Percentiles rank a stretch among this genome's conserved stretches.
Conservation (phyloP, 2,797 vertebrate species). For the Hephaestus fuliginosus region DNA sequence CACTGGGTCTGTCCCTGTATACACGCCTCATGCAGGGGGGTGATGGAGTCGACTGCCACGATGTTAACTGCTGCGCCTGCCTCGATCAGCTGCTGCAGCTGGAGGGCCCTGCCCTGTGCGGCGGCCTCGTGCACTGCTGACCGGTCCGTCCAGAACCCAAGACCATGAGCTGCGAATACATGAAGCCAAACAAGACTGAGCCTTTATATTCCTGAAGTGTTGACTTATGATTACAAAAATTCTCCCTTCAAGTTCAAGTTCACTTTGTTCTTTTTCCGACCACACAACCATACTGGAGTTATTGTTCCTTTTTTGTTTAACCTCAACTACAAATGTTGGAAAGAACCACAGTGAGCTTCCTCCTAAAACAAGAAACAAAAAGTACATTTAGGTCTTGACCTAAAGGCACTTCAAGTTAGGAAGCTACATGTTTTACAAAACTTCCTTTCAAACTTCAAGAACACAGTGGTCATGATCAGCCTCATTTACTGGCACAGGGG, state of each 20-base stretch:
- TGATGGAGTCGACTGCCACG: slow-evolving; percentile 94
- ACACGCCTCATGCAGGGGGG: slow-evolving; percentile 94
- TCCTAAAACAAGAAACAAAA: not conserved
- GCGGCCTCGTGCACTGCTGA: slow-evolving; percentile 95
- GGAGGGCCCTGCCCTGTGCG: slow-evolving; percentile 83
- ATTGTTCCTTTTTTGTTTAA: not conserved
- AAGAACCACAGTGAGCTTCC: not conserved
- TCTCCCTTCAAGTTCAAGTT: not conserved
- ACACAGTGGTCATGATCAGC: not conserved
- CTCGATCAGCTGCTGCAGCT: slow-evolving; percentile 91
- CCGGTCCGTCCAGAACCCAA: slow-evolving; percentile 87
- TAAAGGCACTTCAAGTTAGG: not conserved
- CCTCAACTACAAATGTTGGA: not conserved
- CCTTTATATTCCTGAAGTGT: not conserved
- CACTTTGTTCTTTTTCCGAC: not conserved
- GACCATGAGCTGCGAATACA: slow-evolving; percentile 78
- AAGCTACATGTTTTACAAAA: not conserved
- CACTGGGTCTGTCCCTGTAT: slow-evolving; percentile 93
- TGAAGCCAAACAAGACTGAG: slow-evolving; percentile 26
- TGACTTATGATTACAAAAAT: not conserved
- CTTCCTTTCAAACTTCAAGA: not conserved
- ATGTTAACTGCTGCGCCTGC: slow-evolving; percentile 93
- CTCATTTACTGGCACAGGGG: not conserved
- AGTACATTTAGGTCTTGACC: not conserved
- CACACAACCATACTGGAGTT: not conserved